phyloP scores from a whole-genome alignment of 2,113 vertebrate species.

The Collichthys lucidus region DNA sequence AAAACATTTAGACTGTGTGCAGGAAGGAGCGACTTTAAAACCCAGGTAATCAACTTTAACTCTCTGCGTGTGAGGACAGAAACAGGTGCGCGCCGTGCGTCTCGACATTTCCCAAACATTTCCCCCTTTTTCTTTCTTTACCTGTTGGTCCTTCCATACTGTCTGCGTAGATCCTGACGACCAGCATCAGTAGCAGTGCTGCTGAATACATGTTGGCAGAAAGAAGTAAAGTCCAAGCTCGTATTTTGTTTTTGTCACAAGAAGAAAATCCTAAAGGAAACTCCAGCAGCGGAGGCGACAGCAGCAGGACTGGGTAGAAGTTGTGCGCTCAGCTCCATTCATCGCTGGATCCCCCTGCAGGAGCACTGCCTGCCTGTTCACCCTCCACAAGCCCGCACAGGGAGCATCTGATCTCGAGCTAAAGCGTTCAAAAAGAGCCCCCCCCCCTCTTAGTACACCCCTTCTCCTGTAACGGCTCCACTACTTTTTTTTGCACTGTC shows the following conservation, averaged over 20 bases:
- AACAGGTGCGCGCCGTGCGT: background rate
- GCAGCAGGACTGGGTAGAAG: conserved; percentile 62
- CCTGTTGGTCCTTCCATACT: conserved; percentile 84
- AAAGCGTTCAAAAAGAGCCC: conserved; percentile 55
- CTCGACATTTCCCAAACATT: background rate
- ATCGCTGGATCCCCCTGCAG: conserved; percentile 46
- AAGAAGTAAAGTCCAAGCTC: conserved; percentile 75
- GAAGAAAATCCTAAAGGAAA: conserved; percentile 67
- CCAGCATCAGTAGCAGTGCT: conserved; percentile 77
- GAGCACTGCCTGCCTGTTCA: conserved; percentile 57
- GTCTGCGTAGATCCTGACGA: conserved; percentile 77
- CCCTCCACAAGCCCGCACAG: conserved; percentile 73
- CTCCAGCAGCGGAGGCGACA: conserved; percentile 39
- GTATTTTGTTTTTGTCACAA: conserved; percentile 28
- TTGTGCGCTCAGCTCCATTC: conserved; percentile 66
- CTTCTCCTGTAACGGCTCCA: conserved; percentile 47
- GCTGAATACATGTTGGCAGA: conserved; percentile 68
- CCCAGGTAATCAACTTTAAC: conserved; percentile 28
- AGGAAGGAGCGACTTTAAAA: background rate
- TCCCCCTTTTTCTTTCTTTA: conserved; percentile 39
- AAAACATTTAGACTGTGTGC: background rate
- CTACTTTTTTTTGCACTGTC: conserved; percentile 16
- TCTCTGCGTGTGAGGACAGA: too few relatives aligned
- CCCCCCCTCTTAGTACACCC: background rate
- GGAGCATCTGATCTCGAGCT: conserved; percentile 75